Evolutionary conservation across 2,113 vertebrate species (phyloP).

Genomic region (Columba livia): DNA sequence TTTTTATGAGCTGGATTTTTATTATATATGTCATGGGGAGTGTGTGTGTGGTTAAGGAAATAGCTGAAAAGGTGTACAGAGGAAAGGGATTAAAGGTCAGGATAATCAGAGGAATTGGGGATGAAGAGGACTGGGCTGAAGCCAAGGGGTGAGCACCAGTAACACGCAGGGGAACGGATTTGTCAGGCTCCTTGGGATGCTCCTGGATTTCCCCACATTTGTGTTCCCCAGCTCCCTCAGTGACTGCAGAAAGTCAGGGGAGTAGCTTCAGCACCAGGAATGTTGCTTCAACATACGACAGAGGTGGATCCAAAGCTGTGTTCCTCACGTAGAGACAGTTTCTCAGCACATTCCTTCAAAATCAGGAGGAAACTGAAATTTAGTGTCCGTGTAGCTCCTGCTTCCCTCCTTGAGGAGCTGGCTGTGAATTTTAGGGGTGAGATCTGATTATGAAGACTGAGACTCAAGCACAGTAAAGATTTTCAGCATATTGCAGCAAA

Average conservation of each 20-base stretch:
- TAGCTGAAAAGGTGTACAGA: neutral
- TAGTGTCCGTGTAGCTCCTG: neutral
- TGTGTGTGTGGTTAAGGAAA: neutral
- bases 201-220: neutral
- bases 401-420: neutral
- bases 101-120: neutral
- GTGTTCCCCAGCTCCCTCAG: neutral
- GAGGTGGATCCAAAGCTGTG: neutral
- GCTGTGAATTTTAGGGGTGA: neutral
- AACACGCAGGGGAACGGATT: neutral
- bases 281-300: neutral
- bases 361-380: neutral
- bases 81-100: neutral
- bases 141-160: neutral
- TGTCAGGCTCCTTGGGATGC: neutral
- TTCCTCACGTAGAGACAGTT: neutral
- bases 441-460: neutral
- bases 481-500: neutral
- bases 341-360: neutral
- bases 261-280: neutral
- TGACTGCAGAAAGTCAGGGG: neutral
- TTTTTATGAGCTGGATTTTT: conserved; percentile 52
- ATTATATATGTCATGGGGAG: neutral
- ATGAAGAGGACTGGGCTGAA: neutral
- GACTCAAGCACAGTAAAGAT: neutral